A percentile compares a stretch with the other conserved stretches of the same genome.
phyloP scores from a whole-genome alignment of 2,113 vertebrate species.

The Pituophis catenifer region DNA sequence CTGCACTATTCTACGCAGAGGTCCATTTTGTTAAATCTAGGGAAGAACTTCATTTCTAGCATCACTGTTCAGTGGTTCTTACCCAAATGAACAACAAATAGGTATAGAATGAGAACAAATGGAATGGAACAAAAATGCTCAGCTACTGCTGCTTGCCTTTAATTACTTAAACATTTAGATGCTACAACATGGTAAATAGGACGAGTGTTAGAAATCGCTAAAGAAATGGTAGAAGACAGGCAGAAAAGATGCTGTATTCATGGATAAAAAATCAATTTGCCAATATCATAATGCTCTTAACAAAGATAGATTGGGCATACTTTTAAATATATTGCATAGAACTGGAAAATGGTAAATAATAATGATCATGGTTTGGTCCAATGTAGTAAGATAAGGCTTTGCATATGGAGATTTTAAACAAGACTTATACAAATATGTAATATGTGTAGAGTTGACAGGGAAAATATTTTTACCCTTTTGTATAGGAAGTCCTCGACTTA shows the following conservation, averaged over 20 bases:
- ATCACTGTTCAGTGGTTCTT: neutral
- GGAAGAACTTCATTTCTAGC: neutral
- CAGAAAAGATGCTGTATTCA: neutral
- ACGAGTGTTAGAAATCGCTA: neutral
- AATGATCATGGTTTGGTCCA: neutral
- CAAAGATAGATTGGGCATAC: neutral
- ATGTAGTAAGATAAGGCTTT: neutral
- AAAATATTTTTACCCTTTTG: neutral
- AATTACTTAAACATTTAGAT: conserved; percentile 1
- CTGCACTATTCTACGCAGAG: neutral
- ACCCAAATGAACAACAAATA: neutral
- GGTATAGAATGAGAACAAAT: neutral
- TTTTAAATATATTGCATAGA: neutral
- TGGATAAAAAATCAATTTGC: neutral
- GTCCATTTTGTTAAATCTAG: neutral
- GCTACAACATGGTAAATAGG: neutral
- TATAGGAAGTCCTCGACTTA: neutral
- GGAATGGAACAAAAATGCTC: neutral
- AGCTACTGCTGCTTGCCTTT: neutral
- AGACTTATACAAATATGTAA: neutral
- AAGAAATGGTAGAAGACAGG: neutral
- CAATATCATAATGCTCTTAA: neutral
- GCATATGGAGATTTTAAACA: neutral
- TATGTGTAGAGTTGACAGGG: neutral
- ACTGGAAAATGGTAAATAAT: neutral